Evolutionary conservation across 2,113 vertebrate species (phyloP), one percentile per base, ranked within the genome.

Genomic region (Leuciscus idus): DNA sequence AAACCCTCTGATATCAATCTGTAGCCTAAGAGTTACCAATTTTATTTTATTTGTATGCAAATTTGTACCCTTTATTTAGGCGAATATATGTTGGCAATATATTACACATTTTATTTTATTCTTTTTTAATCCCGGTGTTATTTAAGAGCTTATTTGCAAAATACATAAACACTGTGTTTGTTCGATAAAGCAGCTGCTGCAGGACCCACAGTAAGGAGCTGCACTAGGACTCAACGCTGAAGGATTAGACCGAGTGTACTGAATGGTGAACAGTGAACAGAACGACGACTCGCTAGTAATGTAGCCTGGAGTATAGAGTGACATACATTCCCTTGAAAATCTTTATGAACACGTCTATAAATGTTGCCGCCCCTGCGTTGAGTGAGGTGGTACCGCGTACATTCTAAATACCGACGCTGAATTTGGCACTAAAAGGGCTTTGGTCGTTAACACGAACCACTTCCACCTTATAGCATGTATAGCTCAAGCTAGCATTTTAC

Each of bases 381-480:
- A 59, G 61, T 55, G 61, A 81, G n/a, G 13, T 81, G 28, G 57
- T 39, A 78, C n/a, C 4, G 3, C 26, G 50, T 48, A 39, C 73
- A 19, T 74, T 74, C 39, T 76, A 39, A n/a, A 84, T 62, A 30
- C 72, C 23, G 23, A 74, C 59, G 50, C n/a, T 15, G 68, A 76
- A 64, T 33, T 33, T 77, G 28, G 74, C 26, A 66, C 11, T 66
- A 73, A 52, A 64, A 39, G 46, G 48, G 43, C 59, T 55, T 74
- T 55, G 26, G 59, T 70, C 74, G 50, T 79, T 79, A 87, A 76
- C 36, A 78, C 62, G 39, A 50, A 50, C 9, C 26, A 50, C 50
- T 21, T 46, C 6, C 59, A 72, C 33, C 19, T 46, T 17, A 48
- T 30, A 43, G 62, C 28, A 3, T 21, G 9, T 15, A 76, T 26